Conservation (phyloP, 37 sponge, comb jelly and placozoan species). For the Petrosia ficiformis region DNA sequence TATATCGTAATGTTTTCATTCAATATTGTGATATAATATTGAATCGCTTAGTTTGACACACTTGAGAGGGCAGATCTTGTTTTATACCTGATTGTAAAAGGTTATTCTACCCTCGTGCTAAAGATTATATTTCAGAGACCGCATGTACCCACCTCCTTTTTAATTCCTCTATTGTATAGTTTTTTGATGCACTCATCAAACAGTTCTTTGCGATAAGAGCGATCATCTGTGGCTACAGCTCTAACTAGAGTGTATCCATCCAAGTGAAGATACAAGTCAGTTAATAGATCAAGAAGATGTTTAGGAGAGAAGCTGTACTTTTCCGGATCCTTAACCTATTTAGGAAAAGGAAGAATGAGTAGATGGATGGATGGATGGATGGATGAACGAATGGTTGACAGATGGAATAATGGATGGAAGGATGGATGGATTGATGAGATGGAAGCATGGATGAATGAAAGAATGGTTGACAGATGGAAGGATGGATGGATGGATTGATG, state of each 20-base stretch:
- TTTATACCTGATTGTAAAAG: no score
- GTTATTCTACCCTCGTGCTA: no score
- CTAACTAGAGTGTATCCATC: slow-evolving; percentile 61
- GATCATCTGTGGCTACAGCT: slow-evolving; percentile 87
- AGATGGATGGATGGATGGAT: no score
- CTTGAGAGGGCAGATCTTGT: no score
- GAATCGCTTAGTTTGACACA: no score
- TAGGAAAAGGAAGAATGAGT: not conserved
- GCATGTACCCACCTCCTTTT: slow-evolving; percentile 34
- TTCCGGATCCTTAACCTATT: slow-evolving; percentile 84
- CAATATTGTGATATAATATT: no score
- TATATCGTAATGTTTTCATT: no score
- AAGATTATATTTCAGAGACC: no score
- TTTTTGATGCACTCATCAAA: slow-evolving; percentile 61
- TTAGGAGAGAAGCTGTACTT: slow-evolving; percentile 91
- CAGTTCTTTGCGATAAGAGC: slow-evolving; percentile 87
- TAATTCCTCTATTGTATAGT: slow-evolving; percentile 56
- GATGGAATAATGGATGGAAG: no score
- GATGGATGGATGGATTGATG: no score
- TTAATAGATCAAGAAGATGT: slow-evolving; percentile 64
- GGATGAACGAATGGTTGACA: no score
- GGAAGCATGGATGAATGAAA: not conserved
- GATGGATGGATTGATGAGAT: not conserved
- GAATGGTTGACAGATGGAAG: no score
- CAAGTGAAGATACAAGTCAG: slow-evolving; percentile 94